phyloP scores from a whole-genome alignment of 2,797 vertebrate species.

The Cyprinodon diabolis region DNA sequence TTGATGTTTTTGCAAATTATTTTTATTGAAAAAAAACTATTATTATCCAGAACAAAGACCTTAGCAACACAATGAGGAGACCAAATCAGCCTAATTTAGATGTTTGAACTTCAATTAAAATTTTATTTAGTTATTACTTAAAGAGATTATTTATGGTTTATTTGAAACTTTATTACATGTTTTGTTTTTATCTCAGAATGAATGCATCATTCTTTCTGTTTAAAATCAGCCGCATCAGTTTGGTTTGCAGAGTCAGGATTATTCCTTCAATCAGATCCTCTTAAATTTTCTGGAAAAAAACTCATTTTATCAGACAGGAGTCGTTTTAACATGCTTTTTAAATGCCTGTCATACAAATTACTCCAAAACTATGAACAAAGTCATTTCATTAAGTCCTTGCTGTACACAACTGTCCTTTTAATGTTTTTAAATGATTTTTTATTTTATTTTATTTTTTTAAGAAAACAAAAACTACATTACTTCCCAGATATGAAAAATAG shows the following conservation, averaged over 20 bases:
- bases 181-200: background rate
- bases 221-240: too few species aligned
- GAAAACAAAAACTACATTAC: background rate
- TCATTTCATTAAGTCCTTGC: background rate
- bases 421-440: too few species aligned
- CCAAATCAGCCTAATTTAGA: background rate
- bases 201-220: background rate
- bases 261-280: background rate
- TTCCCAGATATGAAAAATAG: background rate
- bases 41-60: too few species aligned
- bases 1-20: background rate
- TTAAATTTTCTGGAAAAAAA: too few species aligned
- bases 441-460: background rate
- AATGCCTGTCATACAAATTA: background rate
- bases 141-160: background rate
- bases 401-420: background rate
- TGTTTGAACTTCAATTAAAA: too few species aligned
- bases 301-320: too few species aligned
- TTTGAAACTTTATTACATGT: background rate
- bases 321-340: too few species aligned
- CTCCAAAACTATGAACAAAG: background rate
- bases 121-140: background rate
- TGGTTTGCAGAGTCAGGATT: background rate
- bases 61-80: background rate
- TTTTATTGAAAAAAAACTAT: background rate